Base-by-base conservation (phyloP, 2,113 vertebrate species). In the Thunnus thynnus region DNA sequence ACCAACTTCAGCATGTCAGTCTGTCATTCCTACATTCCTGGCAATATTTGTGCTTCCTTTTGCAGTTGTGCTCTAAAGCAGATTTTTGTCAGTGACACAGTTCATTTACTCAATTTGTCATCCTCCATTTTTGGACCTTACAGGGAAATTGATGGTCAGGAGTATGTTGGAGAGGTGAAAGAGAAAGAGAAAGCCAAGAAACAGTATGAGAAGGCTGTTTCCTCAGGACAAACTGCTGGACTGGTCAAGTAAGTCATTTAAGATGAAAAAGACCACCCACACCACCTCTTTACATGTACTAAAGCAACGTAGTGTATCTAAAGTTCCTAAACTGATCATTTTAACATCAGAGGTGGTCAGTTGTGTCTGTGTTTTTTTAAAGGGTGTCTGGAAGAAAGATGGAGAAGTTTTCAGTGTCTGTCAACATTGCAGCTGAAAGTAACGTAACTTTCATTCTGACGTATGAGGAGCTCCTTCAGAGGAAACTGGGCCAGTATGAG, bases 1-100 rank as follows among this genome's bases (percentile, higher is more conserved):
- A 96, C 96, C 77, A 97, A 97, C 94, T 99, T 99, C 87, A 97
- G 93, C 96, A 97, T 99, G 98, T 99, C 82, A 62, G 97, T 95
- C 61, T 13, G 6, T 6, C 22, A 48, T 25, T 4, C 41, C 8
- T 2, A 7, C n/a, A n/a, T 47, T 71, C 14, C 18, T 18, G 10
- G 58, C 41, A 13, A n/a, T 1, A 13, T 11, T 44, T 13, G 27
- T 18, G n/a, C n/a, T 41, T 48, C n/a, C 20, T 50, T 5, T 48
- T 5, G 32, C 18, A 32, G 12, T 22, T 18, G 3, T 50, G 13
- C 52, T 11, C 41, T 17, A 4, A 5, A 4, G 22, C 22, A 22
- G 22, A 22, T 22, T 22, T 22, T 22, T 22, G 22, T 22, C 22
- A 22, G 22, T 22, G 22, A 22, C 22, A 22, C 22, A 22, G 22